These are phyloP conservation scores for Vanessa tameamea DNA, from an alignment of 1,140 invertebrate species.

Conservation along the genomic window DNA sequence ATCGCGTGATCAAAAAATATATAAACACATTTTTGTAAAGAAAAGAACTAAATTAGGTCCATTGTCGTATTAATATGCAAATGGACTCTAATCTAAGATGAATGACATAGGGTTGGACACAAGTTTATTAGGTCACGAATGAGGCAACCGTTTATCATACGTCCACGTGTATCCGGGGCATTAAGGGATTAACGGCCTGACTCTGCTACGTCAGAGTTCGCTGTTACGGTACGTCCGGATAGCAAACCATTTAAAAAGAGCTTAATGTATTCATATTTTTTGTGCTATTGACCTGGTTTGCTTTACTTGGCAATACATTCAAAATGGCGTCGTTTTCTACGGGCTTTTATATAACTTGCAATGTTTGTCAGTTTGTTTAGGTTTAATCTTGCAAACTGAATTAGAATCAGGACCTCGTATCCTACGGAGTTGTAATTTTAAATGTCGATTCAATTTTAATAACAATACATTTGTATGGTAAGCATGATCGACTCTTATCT, in stretches of 20 bases:
- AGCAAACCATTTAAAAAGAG: not conserved
- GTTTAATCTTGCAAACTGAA: too few species aligned
- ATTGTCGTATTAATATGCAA: not conserved
- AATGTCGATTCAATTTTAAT: too few species aligned
- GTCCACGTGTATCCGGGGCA: slow-evolving; percentile 8
- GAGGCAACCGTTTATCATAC: not conserved
- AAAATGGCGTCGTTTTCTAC: too few species aligned
- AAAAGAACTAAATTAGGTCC: not conserved
- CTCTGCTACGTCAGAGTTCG: not conserved
- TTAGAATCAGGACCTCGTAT: too few species aligned
- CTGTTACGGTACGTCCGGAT: not conserved
- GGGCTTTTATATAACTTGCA: too few species aligned
- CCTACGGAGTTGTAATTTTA: too few species aligned
- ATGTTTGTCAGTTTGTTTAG: too few species aligned
- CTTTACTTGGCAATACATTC: not conserved
- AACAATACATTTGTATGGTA: too few species aligned
- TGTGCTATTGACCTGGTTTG: not conserved
- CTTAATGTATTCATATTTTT: not conserved
- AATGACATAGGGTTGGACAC: not conserved
- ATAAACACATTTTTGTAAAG: not conserved
- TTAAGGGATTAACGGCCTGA: slow-evolving; percentile 4
- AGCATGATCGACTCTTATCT: too few species aligned
- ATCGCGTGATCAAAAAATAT: not conserved
- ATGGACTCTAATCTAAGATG: not conserved
- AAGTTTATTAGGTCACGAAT: slow-evolving; percentile 2